Evolutionary conservation across 2,797 vertebrate genomes (phyloP), one percentile per base, ranked within the genome.

Genomic region (Chelon auratus): DNA sequence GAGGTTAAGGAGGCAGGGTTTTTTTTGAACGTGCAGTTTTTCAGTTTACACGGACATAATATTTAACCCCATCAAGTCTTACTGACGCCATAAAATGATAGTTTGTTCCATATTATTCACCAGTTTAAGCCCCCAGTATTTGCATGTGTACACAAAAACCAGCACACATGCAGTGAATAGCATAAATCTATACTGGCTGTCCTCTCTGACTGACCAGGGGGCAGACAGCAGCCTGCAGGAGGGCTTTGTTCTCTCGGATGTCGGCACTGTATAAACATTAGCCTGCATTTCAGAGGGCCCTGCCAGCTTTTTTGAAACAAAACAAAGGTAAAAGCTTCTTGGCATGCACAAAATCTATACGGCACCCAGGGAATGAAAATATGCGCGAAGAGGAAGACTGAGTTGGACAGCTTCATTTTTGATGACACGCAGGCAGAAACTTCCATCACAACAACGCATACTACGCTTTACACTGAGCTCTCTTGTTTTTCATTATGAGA

Each of bases 191-290:
- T 65, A 20, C 55, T 71, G 66, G 63, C 63, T 76, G 72, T 78
- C 73, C 72, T 48, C 55, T 65, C 61, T 64, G 77, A 76, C 67
- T 59, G 82, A 75, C 70, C 64, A 40, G 47, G 54, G 57, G 75
- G 68, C 43, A 70, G 55, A 30, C 72, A 62, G 61, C 59, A 54
- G 62, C 68, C 74, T 75, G 60, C 63, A 53, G 72, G 71, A 72
- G 57, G 20, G 69, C 68, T 82, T 78, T 84, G 75, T 86, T 87
- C 75, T 81, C 42, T 51, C 53, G 58, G 47, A 82, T 77, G 72
- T 60, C 60, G 65, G 50, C 60, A 30, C 63, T 78, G 75, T 80
- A 47, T 67, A 84, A 89, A 89, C 80, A 89, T 78, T 66, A 79
- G 82, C 77, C 83, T 83, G 74, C 76, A 78, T 67, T 86, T 75